Percentiles rank a stretch among this genome's conserved stretches.
phyloP scores from a whole-genome alignment of 2,113 vertebrate genomes.

The Scytalopus superciliaris region DNA sequence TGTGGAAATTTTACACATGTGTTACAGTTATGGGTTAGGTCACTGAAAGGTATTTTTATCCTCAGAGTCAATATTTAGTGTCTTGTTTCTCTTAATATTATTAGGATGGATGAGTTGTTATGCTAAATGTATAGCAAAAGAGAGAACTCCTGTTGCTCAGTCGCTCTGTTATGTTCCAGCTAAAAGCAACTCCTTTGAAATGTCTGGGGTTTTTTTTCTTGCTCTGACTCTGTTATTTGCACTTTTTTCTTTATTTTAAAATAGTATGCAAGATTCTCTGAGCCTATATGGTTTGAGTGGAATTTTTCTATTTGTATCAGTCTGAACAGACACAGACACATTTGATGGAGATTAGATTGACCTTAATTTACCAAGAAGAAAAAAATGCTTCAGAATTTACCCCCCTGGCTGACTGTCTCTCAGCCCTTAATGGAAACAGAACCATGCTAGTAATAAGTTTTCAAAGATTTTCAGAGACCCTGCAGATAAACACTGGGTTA shows the following conservation, averaged over 20 bases:
- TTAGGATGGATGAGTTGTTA: not conserved
- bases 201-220: not conserved
- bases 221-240: not conserved
- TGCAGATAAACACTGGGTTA: not conserved
- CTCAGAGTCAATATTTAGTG: not conserved
- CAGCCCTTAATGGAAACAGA: not conserved
- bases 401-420: not conserved
- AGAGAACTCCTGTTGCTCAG: not conserved
- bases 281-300: not conserved
- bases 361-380: not conserved
- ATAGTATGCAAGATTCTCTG: not conserved
- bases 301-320: not conserved
- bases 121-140: not conserved
- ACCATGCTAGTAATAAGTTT: fast-evolving
- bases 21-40: not conserved
- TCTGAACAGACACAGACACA: not conserved
- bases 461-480: not conserved
- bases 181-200: not conserved
- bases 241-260: not conserved
- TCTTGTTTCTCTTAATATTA: not conserved
- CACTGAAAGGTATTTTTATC: not conserved
- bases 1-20: not conserved
- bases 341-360: not conserved
- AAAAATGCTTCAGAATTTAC: not conserved
- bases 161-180: not conserved